These are phyloP conservation scores for Mormyrus lacerda DNA, from an alignment of 2,113 vertebrate species.

Conservation along the genomic window DNA sequence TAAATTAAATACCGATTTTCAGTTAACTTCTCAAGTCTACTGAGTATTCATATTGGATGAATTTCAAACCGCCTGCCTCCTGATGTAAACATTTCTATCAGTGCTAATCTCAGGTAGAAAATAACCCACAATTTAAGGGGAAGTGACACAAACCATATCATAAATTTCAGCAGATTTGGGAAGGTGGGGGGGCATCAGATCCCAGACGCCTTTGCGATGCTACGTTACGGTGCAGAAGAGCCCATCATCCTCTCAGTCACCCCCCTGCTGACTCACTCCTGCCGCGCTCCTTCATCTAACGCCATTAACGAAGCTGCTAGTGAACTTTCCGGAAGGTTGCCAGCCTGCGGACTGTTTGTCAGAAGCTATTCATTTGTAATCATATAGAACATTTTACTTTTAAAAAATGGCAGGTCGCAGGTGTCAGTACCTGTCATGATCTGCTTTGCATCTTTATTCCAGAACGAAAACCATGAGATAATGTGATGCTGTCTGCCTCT, in stretches of 20 bases:
- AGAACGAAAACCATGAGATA: neutral
- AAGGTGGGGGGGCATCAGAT: neutral
- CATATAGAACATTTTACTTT: neutral
- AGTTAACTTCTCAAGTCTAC: neutral
- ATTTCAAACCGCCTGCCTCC: neutral
- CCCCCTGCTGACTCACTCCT: neutral
- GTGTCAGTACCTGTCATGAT: neutral
- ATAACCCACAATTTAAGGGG: neutral
- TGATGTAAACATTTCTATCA: neutral
- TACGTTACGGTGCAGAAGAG: neutral
- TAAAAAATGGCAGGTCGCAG: neutral
- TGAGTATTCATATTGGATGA: neutral
- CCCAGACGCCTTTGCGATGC: neutral
- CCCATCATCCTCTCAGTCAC: neutral
- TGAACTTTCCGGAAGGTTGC: neutral
- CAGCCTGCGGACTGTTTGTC: neutral
- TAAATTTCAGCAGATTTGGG: neutral
- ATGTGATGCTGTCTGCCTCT: neutral
- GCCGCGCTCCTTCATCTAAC: neutral
- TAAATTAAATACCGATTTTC: neutral
- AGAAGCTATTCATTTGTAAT: neutral
- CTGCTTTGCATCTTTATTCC: neutral
- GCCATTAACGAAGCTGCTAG: neutral
- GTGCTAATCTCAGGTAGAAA: neutral
- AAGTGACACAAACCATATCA: neutral